Percentiles rank a stretch among this genome's conserved stretches.
phyloP scores from a whole-genome alignment of 2,797 vertebrate genomes.

The Caiman crocodilus region DNA sequence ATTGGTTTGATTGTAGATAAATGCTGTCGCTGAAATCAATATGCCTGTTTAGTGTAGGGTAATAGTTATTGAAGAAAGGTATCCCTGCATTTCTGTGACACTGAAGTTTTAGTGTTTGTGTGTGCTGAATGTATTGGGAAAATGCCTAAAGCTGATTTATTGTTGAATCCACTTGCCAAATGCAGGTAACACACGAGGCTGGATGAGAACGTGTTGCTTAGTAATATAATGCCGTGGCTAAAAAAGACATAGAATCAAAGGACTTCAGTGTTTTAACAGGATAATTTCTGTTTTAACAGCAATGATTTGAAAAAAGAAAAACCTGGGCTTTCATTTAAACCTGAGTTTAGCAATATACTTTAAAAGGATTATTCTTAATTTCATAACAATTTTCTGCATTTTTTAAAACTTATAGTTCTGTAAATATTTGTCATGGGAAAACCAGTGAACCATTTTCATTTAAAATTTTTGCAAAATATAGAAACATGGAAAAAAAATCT shows the following conservation, averaged over 20 bases:
- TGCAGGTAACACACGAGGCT: background rate
- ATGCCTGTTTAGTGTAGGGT: constrained; percentile 32
- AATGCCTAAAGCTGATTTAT: background rate
- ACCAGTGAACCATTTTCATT: background rate
- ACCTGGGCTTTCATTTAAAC: background rate
- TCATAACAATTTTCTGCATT: background rate
- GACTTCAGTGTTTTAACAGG: background rate
- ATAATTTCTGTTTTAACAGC: background rate
- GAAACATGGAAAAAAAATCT: background rate
- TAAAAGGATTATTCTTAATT: constrained; percentile 27
- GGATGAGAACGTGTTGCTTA: background rate
- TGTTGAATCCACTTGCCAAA: background rate
- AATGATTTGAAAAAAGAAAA: background rate
- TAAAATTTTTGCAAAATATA: background rate
- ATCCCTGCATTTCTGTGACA: background rate
- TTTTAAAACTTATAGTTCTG: background rate
- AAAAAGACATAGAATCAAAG: background rate
- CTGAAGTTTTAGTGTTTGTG: background rate
- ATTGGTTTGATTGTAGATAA: constrained; percentile 67
- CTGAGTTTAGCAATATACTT: background rate
- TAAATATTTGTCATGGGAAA: background rate
- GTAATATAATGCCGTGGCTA: background rate
- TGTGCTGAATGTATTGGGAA: background rate
- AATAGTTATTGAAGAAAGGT: constrained; percentile 18
- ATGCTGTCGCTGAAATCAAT: constrained; percentile 75